phyloP scores from a whole-genome alignment of 2,113 vertebrate genomes.

The Penelope pileata region DNA sequence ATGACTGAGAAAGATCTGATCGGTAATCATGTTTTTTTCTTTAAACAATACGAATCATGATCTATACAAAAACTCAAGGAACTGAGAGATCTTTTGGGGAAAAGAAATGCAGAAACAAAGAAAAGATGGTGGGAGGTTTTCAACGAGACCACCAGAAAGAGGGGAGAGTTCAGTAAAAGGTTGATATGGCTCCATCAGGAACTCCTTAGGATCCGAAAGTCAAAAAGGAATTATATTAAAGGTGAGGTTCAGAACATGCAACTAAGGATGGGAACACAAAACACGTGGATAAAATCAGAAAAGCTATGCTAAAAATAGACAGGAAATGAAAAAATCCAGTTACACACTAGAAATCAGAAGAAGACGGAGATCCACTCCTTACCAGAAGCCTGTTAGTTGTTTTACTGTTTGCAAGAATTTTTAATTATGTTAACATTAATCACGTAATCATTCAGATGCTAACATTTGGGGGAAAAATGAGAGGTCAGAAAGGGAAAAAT shows the following conservation, averaged over 20 bases:
- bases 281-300: neutral
- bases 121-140: neutral
- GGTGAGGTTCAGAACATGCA: neutral
- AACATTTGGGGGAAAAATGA: neutral
- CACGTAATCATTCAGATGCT: neutral
- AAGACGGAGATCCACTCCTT: neutral
- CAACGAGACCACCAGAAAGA: neutral
- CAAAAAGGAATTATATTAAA: neutral
- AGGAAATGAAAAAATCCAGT: neutral
- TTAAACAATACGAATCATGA: neutral
- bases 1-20: neutral
- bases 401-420: neutral
- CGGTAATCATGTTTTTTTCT: neutral
- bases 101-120: neutral
- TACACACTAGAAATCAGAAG: neutral
- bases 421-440: neutral
- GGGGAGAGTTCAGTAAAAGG: neutral
- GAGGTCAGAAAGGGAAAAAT: neutral
- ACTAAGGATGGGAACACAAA: neutral
- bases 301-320: neutral
- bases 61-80: neutral
- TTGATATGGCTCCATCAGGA: neutral
- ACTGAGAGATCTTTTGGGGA: neutral
- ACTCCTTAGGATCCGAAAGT: neutral
- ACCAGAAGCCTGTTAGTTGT: neutral